Evolutionary conservation across 2,888 invertebrate genomes (phyloP), one percentile per base, ranked within the genome.

Genomic region (Cloeon dipterum): DNA sequence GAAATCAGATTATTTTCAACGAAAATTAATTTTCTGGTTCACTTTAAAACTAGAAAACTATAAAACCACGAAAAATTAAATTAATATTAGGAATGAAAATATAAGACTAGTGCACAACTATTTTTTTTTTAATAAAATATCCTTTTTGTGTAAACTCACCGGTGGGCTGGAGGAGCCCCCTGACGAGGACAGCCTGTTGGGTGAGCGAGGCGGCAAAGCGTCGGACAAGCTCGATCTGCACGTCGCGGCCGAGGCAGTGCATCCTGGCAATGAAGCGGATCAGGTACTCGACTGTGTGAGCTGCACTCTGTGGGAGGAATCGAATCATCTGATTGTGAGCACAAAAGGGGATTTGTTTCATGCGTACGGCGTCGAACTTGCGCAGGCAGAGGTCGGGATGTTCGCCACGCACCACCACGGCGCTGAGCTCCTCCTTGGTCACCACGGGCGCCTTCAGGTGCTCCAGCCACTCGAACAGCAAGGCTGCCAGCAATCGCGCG

Each of bases 401-500:
- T 32, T 66, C 65, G 11, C 68, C 64, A 41, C 69, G 50, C 4
- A 53, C 44, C 1, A 78, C 70, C 36, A 82, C 68, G 36, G 63
- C 59, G 38, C 72, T 69, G 32, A 81, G 59, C 49, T 74, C 70
- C 36, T 74, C 71, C 18, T 66, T 57, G 42, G 66, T 65, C 14
- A 82, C 51, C 20, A 78, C 57, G 0, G 77, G 74, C 38, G 62
- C 62, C 58, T 74, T 73, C 33, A 83, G 55, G 16, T 69, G 69
- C 49, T 81, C 79, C 37, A 83, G 52, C 82, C 82, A 83, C 44
- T 76, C 71, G 53, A 70, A 74, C 25, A 82, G 55, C 4, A 83
- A 53, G 2, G 65, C 65, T 1, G 70, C 58, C 26, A 81, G 52
- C 14, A 79, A 59, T 8, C 59, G 55, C 3, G 76, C 49, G 49